These are phyloP conservation scores for Crenichthys baileyi DNA, from an alignment of 2,797 vertebrate genomes.

Conservation along the genomic window DNA sequence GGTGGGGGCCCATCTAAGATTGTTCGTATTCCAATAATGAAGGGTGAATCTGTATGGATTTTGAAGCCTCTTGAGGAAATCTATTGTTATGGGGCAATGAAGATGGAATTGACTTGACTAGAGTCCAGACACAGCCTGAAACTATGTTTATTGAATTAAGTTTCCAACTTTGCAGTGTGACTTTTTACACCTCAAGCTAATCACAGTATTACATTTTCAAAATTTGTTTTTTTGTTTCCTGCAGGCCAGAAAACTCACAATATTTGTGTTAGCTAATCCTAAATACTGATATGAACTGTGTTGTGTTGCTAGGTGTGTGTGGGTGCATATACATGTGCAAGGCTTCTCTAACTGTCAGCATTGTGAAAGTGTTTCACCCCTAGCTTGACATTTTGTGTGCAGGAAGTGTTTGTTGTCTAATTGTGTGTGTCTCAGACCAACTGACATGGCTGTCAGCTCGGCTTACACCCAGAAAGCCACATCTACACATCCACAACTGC, in stretches of 20 bases:
- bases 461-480: conserved; percentile 66
- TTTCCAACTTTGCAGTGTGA: conserved; percentile 5
- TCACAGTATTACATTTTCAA: background rate
- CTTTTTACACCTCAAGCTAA: conserved; percentile 17
- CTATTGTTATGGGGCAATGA: conserved; percentile 1
- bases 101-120: conserved; percentile 1
- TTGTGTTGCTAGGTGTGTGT: background rate
- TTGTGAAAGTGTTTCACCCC: conserved; percentile 13
- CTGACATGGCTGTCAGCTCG: conserved; percentile 71
- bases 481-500: conserved; percentile 73
- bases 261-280: background rate
- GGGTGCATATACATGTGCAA: conserved; percentile 3
- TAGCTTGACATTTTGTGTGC: conserved; percentile 22
- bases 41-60: background rate
- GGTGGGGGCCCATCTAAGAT: background rate
- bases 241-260: conserved; percentile 6
- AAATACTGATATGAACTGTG: background rate
- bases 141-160: conserved; percentile 11
- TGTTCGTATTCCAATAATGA: background rate
- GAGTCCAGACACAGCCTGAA: background rate
- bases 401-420: conserved; percentile 3
- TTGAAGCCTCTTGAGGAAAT: conserved; percentile 1
- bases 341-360: background rate
- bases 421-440: conserved; percentile 26
- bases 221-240: conserved; percentile 19